Conservation (phyloP, 92 coral and sea anemone species). For the Paragorgia papillata region DNA sequence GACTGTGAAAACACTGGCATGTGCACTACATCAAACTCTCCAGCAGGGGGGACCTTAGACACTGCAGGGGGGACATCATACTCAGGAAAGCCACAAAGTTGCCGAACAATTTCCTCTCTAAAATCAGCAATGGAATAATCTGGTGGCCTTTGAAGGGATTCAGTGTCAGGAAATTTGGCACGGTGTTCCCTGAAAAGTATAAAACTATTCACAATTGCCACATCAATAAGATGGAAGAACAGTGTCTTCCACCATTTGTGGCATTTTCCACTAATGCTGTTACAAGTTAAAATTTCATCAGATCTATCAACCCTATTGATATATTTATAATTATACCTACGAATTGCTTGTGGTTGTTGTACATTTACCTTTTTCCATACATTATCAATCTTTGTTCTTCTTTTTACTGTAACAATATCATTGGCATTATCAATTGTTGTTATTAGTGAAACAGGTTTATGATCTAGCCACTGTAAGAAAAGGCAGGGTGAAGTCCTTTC, state of each 20-base stretch:
- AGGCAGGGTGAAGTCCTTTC: constrained; percentile 47
- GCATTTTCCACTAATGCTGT: constrained; percentile 44
- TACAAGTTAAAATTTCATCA: constrained; percentile 46
- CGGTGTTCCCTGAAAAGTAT: constrained; percentile 47
- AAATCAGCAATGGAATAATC: constrained; percentile 49
- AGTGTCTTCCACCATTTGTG: constrained; percentile 69
- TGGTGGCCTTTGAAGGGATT: constrained; percentile 14
- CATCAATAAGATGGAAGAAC: constrained; percentile 63
- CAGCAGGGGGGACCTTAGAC: background rate
- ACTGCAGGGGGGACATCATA: constrained; percentile 43
- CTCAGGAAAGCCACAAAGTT: constrained; percentile 43
- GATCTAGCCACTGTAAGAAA: constrained; percentile 58
- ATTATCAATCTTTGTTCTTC: constrained; percentile 49
- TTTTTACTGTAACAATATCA: constrained; percentile 32
- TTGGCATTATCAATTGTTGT: constrained; percentile 63
- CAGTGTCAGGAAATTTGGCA: constrained; percentile 34
- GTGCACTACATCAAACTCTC: constrained; percentile 17
- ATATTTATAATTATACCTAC: constrained; percentile 53
- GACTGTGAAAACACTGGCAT: constrained; percentile 28
- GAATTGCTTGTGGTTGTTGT: constrained; percentile 54
- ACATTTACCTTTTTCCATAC: constrained; percentile 15
- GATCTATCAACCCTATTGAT: constrained; percentile 63
- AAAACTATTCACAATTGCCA: constrained; percentile 38
- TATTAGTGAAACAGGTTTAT: constrained; percentile 59
- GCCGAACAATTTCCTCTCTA: constrained; percentile 48